phyloP scores from a whole-genome alignment of 2,888 invertebrate species.

The Morpho deidamia region DNA sequence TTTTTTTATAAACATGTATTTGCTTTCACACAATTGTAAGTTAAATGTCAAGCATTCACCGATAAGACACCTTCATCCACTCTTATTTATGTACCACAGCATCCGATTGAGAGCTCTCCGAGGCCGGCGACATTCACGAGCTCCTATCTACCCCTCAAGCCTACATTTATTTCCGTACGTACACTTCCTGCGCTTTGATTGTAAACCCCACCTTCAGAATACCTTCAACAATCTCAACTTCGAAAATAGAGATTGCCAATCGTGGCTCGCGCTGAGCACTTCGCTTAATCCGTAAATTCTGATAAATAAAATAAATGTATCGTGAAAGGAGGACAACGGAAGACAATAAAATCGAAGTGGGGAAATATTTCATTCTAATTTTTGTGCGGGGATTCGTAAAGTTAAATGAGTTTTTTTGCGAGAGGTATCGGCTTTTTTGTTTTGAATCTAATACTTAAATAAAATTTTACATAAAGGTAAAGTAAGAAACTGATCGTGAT shows the following conservation, averaged over 20 bases:
- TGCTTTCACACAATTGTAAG: conserved; percentile 3
- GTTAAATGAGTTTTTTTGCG: conserved; percentile 75
- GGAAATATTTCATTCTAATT: conserved; percentile 54
- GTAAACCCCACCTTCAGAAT: conserved; percentile 29
- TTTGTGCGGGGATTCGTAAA: conserved; percentile 64
- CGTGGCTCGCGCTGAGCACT: conserved; percentile 31
- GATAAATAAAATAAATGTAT: conserved; percentile 67
- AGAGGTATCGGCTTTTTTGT: conserved; percentile 31
- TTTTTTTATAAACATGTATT: no score
- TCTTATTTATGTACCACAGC: conserved; percentile 72
- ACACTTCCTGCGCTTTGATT: conserved; percentile 54
- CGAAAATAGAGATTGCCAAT: conserved; percentile 23
- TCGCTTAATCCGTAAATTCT: conserved; percentile 52
- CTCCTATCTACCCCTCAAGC: conserved; percentile 69
- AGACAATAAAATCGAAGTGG: conserved; percentile 69
- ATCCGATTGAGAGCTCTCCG: conserved; percentile 68
- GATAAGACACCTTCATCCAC: conserved; percentile 67
- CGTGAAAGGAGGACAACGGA: conserved; percentile 53
- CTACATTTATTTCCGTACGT: conserved; percentile 69
- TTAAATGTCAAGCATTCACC: conserved; percentile 18
- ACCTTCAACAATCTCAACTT: conserved; percentile 24
- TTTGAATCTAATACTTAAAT: neutral
- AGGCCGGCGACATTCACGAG: conserved; percentile 58
- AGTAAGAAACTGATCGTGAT: no score
- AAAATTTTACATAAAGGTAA: no score